Base-by-base conservation (phyloP, 2,113 vertebrate genomes). In the Odontesthes bonariensis region DNA sequence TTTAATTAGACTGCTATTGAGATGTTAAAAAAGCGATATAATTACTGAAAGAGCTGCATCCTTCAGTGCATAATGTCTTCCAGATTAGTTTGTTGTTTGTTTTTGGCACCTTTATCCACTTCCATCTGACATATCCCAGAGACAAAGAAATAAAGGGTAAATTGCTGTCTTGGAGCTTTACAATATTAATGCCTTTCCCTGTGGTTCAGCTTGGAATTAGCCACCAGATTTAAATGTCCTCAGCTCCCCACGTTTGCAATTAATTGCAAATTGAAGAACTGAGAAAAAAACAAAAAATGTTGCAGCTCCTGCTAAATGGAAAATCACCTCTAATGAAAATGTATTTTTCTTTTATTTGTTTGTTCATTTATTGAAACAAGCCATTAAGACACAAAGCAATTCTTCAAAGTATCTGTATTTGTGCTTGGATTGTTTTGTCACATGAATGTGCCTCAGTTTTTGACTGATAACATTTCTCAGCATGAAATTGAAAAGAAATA, bases 221-320 rank as follows among this genome's bases (percentile, higher is more conserved):
- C 51, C 31, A 53, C 35, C 62, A 35, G 27, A 64, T 54, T 42
- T 64, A 32, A 53, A 40, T 66, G 44, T 65, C 40, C 16, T 69
- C 49, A 44, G 22, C 27, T 51, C 40, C 14, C 27, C 51, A 52
- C 52, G 46, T 49, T 49, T 49, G 17, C 46, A 13, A 49, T 49
- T 78, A 75, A 72, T 70, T 81, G 47, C 47, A 83, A 58, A 77
- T 73, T 73, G 42, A 56, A 73, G 53, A 59, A 61, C 38, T 32
- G 17, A 38, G 35, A 38, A n/a, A 42, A 53, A 57, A 52, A 40
- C 19, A 35, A 31, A 0, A 27, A 27, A 1, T 3, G 27, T 27
- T 20, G 1, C 16, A n/a, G 14, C 14, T n/a, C 14, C 19, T 49
- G 23, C 53, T 44, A 61, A 61, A 44, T 61, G 59, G 22, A 22